Conservation (phyloP, 2,888 invertebrate genomes). For the Acronicta aceris region DNA sequence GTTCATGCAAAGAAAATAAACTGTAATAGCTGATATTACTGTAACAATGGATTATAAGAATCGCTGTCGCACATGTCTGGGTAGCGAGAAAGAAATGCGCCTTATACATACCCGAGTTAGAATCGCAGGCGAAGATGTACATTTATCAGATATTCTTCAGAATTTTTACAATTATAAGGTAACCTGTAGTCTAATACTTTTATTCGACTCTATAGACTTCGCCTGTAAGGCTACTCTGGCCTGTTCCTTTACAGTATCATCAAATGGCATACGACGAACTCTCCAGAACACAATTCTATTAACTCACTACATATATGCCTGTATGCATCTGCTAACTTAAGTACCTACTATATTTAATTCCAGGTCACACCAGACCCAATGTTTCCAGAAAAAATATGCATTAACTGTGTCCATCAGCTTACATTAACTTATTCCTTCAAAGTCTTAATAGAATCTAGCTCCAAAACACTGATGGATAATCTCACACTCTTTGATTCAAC, state of each 20-base stretch:
- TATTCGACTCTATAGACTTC: too few relatives aligned
- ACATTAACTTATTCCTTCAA: constrained; percentile 85
- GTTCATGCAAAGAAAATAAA: too few relatives aligned
- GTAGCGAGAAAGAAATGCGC: constrained; percentile 77
- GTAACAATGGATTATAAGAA: constrained; percentile 76
- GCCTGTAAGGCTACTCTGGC: too few relatives aligned
- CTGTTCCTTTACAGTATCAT: too few relatives aligned
- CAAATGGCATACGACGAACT: too few relatives aligned
- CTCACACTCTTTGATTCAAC: constrained; percentile 59
- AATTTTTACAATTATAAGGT: constrained; percentile 82
- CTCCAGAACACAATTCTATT: too few relatives aligned
- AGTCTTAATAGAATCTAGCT: constrained; percentile 77
- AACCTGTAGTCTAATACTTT: constrained; percentile 16
- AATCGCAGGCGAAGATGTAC: constrained; percentile 76
- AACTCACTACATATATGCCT: too few relatives aligned
- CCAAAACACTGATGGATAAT: constrained; percentile 70
- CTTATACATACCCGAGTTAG: constrained; percentile 71
- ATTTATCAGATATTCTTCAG: constrained; percentile 76
- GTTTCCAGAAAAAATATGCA: constrained; percentile 78
- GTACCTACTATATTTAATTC: constrained; percentile 3
- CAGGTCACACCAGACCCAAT: constrained; percentile 67
- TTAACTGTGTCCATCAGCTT: constrained; percentile 82
- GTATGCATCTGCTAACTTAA: neutral
- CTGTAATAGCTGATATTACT: too few relatives aligned
- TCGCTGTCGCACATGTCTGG: constrained; percentile 81